Conservation (phyloP, 2,888 invertebrate species). For the Ceriagrion tenellum region DNA sequence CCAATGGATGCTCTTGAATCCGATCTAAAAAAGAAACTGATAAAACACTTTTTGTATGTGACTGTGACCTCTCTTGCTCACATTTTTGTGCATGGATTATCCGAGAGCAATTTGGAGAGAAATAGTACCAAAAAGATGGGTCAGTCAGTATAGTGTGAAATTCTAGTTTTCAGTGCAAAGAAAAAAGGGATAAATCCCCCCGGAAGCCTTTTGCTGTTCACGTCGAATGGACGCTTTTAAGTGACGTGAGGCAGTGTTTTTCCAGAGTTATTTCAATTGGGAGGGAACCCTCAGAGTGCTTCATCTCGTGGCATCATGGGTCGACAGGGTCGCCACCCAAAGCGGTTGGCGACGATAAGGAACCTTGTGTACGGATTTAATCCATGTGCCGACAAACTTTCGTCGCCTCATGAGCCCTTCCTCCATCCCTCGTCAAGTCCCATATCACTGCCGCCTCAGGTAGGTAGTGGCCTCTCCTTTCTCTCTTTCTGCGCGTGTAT, state of each 20-base stretch:
- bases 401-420: background rate
- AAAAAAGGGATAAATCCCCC: background rate
- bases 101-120: background rate
- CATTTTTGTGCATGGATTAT: background rate
- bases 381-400: constrained; percentile 32
- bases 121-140: background rate
- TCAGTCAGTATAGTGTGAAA: background rate
- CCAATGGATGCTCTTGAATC: background rate
- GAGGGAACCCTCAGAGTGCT: background rate
- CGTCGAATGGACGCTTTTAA: background rate
- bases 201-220: background rate
- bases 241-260: background rate
- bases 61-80: background rate
- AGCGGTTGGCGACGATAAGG: constrained; percentile 16
- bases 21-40: background rate
- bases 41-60: background rate
- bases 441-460: background rate
- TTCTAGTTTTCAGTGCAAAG: background rate
- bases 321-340: constrained; percentile 20
- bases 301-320: background rate
- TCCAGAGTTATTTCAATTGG: background rate
- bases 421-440: background rate
- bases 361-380: background rate
- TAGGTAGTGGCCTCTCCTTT: background rate
- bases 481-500: background rate